These are phyloP conservation scores for Xanthorhoe spadicearia DNA, from an alignment of 2,888 invertebrate species.

Conservation along the genomic window DNA sequence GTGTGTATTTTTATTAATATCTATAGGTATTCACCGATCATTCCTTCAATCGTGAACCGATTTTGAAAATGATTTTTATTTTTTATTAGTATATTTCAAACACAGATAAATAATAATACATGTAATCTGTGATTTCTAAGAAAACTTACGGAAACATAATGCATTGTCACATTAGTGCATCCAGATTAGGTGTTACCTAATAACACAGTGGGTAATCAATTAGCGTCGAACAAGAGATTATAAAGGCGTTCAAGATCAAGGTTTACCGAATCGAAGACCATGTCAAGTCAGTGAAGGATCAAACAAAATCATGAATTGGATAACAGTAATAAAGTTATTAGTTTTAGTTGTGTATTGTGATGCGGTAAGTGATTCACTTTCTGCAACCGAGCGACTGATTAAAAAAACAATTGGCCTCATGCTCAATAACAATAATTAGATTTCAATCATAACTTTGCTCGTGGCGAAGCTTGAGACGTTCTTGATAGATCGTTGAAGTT, in stretches of 20 bases:
- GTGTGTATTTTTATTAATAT: too few relatives aligned
- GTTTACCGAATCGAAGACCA: conserved; percentile 52
- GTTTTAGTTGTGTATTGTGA: conserved; percentile 45
- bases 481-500: too few relatives aligned
- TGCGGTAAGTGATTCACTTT: conserved; percentile 5
- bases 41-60: too few relatives aligned
- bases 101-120: too few relatives aligned
- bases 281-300: conserved; percentile 45
- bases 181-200: conserved; percentile 40
- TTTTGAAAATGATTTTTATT: too few relatives aligned
- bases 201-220: conserved; percentile 44
- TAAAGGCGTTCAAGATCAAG: conserved; percentile 54
- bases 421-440: too few relatives aligned
- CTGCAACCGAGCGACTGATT: background rate
- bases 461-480: too few relatives aligned
- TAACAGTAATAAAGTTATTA: conserved; percentile 57
- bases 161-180: conserved; percentile 37
- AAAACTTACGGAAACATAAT: background rate
- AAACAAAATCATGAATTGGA: conserved; percentile 52
- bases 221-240: conserved; percentile 45
- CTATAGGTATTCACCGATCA: too few relatives aligned
- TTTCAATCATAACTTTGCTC: too few relatives aligned
- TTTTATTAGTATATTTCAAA: too few relatives aligned
- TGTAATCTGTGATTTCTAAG: too few relatives aligned
- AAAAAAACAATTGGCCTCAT: background rate